These are phyloP conservation scores for Drosophila persimilis DNA, from an alignment of 1,140 invertebrate species.

Conservation along the genomic window DNA sequence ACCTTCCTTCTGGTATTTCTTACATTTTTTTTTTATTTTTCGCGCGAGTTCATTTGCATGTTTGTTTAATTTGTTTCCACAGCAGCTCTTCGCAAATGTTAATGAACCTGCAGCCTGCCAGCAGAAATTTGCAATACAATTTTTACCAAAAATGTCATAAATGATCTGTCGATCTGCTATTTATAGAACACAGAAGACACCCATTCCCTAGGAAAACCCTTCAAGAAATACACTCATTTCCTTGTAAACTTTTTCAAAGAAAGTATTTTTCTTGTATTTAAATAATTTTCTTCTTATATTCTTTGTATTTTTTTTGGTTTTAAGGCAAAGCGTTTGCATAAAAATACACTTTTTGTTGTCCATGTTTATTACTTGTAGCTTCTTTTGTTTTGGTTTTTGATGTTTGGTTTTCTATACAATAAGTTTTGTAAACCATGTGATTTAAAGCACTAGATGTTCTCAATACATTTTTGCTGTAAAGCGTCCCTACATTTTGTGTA, in stretches of 20 bases:
- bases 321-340: slow-evolving; percentile 82
- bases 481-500: neutral
- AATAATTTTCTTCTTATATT: slow-evolving; percentile 39
- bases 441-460: slow-evolving; percentile 48
- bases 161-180: slow-evolving; percentile 22
- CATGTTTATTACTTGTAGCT: slow-evolving; percentile 36
- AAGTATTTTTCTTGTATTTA: slow-evolving; percentile 52
- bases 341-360: slow-evolving; percentile 71
- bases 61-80: slow-evolving; percentile 74
- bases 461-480: slow-evolving; percentile 1
- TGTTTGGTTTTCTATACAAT: slow-evolving; percentile 38
- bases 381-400: slow-evolving; percentile 38
- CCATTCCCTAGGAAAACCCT: neutral
- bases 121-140: slow-evolving; percentile 54
- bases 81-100: slow-evolving; percentile 64
- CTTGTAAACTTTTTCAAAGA: slow-evolving; percentile 46
- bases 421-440: slow-evolving; percentile 66
- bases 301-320: slow-evolving; percentile 33
- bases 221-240: slow-evolving; percentile 1
- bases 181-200: slow-evolving; percentile 13
- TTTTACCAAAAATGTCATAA: slow-evolving; percentile 41
- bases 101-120: slow-evolving; percentile 58
- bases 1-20: too few species aligned
- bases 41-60: slow-evolving; percentile 61
- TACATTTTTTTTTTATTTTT: slow-evolving; percentile 27